Conservation (phyloP, 2,113 vertebrate species). For the Mastomys coucha region DNA sequence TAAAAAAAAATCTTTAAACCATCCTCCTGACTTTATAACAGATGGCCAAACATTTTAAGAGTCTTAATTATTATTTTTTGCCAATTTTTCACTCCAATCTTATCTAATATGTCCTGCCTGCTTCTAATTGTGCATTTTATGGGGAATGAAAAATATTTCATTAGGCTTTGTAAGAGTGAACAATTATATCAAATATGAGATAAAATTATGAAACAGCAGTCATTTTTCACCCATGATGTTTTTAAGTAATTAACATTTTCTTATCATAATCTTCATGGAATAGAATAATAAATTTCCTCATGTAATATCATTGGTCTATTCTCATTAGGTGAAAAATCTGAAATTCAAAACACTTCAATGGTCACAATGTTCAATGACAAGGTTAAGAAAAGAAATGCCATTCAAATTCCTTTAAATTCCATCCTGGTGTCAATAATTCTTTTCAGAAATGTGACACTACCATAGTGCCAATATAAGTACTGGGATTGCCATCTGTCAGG, state of each 20-base stretch:
- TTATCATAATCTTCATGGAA: constrained; percentile 47
- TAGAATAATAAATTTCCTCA: background rate
- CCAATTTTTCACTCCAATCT: constrained; percentile 73
- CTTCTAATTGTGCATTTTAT: constrained; percentile 71
- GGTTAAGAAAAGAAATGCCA: background rate
- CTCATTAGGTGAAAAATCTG: constrained; percentile 40
- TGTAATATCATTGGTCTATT: background rate
- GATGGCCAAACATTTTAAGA: constrained; percentile 76
- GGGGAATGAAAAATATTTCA: constrained; percentile 52
- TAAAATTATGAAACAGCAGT: constrained; percentile 10
- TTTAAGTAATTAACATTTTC: constrained; percentile 51
- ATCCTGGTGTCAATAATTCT: background rate
- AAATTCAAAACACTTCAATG: constrained; percentile 5
- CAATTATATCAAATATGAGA: constrained; percentile 51
- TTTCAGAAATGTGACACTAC: background rate
- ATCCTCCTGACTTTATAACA: constrained; percentile 66
- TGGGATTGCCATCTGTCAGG: background rate
- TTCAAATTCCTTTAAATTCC: background rate
- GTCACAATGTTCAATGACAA: background rate
- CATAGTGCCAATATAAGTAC: background rate
- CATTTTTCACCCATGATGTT: constrained; percentile 28
- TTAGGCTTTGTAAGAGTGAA: constrained; percentile 56
- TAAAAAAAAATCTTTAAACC: constrained; percentile 60
- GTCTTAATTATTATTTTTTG: constrained; percentile 79
- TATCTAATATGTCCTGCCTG: constrained; percentile 63